Conservation (phyloP, 2,797 vertebrate genomes). For the Danio aesculapii region DNA sequence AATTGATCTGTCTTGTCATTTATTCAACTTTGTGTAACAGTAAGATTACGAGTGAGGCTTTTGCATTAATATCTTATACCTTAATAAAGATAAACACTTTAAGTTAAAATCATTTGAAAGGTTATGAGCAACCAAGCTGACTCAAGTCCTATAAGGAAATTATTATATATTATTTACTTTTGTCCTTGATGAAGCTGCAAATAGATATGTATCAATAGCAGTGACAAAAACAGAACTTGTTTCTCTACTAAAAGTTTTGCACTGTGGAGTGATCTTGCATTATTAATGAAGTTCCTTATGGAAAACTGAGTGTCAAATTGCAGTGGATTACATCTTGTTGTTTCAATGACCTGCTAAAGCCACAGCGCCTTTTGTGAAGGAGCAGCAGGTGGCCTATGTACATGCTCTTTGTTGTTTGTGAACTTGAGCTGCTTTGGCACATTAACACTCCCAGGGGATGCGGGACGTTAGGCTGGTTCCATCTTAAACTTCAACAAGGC, state of each 20-base stretch:
- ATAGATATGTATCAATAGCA: slow-evolving; percentile 27
- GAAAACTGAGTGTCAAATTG: slow-evolving; percentile 70
- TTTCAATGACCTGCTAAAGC: slow-evolving; percentile 66
- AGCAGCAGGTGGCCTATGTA: slow-evolving; percentile 81
- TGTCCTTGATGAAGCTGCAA: background rate
- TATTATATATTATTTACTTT: background rate
- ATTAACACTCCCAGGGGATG: slow-evolving; percentile 74
- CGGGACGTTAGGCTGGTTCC: slow-evolving; percentile 63
- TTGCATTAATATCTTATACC: background rate
- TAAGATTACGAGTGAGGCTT: background rate
- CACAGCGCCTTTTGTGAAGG: slow-evolving; percentile 71
- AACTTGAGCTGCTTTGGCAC: slow-evolving; percentile 79
- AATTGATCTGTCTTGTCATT: background rate
- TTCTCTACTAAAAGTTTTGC: slow-evolving; percentile 68
- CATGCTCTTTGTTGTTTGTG: slow-evolving; percentile 75
- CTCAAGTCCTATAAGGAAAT: background rate
- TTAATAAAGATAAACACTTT: background rate
- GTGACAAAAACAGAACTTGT: slow-evolving; percentile 48
- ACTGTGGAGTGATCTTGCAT: slow-evolving; percentile 74
- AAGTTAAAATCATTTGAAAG: background rate
- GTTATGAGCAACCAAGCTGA: background rate
- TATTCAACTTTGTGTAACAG: background rate
- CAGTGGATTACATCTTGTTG: slow-evolving; percentile 64
- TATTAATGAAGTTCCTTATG: slow-evolving; percentile 76
- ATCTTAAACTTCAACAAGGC: slow-evolving; percentile 18